Evolutionary conservation across 2,888 invertebrate species (phyloP).

Genomic region (Andricus quercusramuli): DNA sequence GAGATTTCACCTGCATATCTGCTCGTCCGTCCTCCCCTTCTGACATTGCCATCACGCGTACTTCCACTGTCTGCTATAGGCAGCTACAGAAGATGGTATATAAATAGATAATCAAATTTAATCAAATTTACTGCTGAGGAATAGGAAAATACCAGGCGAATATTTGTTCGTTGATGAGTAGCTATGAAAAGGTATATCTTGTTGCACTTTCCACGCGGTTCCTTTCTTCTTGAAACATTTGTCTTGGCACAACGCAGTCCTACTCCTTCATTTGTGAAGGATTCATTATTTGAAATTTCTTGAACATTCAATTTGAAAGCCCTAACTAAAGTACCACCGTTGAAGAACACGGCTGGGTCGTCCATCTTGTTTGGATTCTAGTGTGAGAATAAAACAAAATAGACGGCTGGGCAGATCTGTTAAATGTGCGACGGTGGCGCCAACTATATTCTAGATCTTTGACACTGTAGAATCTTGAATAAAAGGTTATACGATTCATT

Average conservation of each 20-base stretch:
- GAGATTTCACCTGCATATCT: constrained; percentile 73
- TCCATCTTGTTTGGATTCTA: too few species aligned
- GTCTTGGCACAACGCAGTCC: background rate
- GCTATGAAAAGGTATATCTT: constrained; percentile 21
- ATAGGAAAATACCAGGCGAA: constrained; percentile 17
- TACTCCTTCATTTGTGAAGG: background rate
- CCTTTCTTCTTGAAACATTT: background rate
- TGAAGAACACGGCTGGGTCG: too few species aligned
- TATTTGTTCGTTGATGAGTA: constrained; percentile 10
- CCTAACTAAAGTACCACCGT: too few species aligned
- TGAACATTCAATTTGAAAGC: background rate
- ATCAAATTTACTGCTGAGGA: constrained; percentile 23
- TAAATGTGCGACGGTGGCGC: too few species aligned
- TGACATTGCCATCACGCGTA: constrained; percentile 69
- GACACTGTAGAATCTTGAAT: too few species aligned
- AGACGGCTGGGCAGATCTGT: too few species aligned
- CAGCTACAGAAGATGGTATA: constrained; percentile 64
- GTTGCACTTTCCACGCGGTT: constrained; percentile 20
- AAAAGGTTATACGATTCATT: too few species aligned
- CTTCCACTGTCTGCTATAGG: constrained; percentile 67
- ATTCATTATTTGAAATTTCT: background rate
- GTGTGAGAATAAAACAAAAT: too few species aligned
- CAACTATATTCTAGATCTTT: too few species aligned
- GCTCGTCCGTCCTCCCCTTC: constrained; percentile 65
- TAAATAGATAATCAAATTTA: constrained; percentile 56